Conservation (phyloP, 2,797 vertebrate species). For the Varecia variegata region DNA sequence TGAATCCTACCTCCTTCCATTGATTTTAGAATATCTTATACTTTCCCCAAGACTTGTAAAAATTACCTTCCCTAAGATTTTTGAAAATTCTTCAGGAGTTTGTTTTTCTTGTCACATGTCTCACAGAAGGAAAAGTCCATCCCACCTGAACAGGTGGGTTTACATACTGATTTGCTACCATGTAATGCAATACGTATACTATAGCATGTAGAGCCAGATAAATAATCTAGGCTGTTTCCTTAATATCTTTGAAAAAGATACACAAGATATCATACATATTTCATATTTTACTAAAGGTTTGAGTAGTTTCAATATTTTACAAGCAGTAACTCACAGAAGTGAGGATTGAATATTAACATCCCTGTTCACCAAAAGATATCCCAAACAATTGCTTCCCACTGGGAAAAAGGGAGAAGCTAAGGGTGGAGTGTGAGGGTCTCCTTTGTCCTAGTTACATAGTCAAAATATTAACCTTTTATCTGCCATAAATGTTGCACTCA, state of each 20-base stretch:
- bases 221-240: background rate
- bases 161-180: background rate
- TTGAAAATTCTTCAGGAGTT: background rate
- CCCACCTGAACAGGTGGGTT: background rate
- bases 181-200: background rate
- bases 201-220: background rate
- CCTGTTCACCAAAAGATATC: background rate
- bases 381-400: background rate
- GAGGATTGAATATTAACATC: background rate
- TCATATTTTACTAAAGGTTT: background rate
- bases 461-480: background rate
- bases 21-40: background rate
- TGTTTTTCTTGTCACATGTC: background rate
- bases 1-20: background rate
- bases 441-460: background rate
- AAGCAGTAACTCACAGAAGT: background rate
- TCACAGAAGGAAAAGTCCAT: background rate
- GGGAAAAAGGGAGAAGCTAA: background rate
- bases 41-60: background rate
- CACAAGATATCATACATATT: background rate
- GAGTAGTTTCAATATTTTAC: background rate
- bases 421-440: background rate
- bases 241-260: background rate
- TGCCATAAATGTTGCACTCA: background rate
- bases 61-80: background rate